Percentiles rank a stretch among this genome's conserved stretches.
Evolutionary conservation across 2,888 invertebrate genomes (phyloP).

Genomic region (Allacma fusca): DNA sequence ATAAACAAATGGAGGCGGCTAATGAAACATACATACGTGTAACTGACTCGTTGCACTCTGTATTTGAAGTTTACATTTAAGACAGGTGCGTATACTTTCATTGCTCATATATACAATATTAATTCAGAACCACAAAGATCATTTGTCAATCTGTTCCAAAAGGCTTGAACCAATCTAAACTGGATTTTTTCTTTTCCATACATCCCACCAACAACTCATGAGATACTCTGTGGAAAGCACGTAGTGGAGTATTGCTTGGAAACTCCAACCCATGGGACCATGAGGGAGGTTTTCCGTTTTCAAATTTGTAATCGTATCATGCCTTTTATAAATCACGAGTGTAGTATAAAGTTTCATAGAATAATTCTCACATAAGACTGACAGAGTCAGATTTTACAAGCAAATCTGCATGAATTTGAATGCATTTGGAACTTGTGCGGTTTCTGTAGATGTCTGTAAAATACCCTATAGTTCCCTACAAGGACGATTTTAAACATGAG

Average conservation of each 20-base stretch:
- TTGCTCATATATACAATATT: conserved; percentile 24
- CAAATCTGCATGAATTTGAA: background rate
- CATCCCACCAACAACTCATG: no score
- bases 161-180: background rate
- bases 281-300: background rate
- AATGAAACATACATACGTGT: background rate
- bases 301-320: conserved; percentile 1
- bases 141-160: conserved; percentile 33
- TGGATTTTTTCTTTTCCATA: no score
- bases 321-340: conserved; percentile 4
- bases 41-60: background rate
- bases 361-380: conserved; percentile 11
- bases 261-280: no score
- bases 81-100: conserved; percentile 2
- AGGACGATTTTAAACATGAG: no score
- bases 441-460: no score
- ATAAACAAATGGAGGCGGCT: no score
- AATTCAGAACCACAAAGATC: conserved; percentile 28
- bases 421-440: background rate
- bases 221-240: no score
- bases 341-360: conserved; percentile 4
- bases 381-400: background rate
- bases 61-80: conserved; percentile 10
- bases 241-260: no score
- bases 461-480: no score